Conservation (phyloP, 2,797 vertebrate genomes). For the Sebastes vulpes region DNA sequence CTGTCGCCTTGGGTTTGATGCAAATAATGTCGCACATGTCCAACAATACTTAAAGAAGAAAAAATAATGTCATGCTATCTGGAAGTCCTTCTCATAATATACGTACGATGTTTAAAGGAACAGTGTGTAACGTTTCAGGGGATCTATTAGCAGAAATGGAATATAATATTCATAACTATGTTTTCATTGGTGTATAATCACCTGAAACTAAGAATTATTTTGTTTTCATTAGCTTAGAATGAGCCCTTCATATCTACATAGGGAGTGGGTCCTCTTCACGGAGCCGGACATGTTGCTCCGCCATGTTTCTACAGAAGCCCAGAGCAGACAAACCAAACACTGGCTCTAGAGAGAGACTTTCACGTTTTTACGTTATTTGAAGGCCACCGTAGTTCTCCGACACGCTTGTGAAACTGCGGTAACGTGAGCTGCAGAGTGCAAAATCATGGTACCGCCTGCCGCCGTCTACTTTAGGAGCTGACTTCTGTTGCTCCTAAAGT, state of each 20-base stretch:
- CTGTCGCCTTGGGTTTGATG: slow-evolving; percentile 10
- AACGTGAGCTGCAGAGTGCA: too few relatives aligned
- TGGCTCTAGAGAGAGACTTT: too few relatives aligned
- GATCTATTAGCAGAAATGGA: not conserved
- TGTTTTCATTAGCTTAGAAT: not conserved
- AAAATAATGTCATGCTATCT: not conserved
- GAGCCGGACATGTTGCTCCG: too few relatives aligned
- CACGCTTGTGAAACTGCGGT: too few relatives aligned
- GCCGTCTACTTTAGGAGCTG: too few relatives aligned
- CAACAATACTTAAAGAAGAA: not conserved
- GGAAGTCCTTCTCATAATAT: not conserved
- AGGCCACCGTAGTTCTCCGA: too few relatives aligned
- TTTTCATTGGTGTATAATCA: not conserved
- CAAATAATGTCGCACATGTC: not conserved
- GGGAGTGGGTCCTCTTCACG: not conserved
- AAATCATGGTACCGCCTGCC: not conserved
- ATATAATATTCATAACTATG: not conserved
- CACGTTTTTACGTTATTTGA: too few relatives aligned
- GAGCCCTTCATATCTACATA: not conserved
- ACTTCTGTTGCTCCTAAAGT: not conserved
- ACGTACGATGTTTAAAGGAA: not conserved
- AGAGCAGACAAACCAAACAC: too few relatives aligned
- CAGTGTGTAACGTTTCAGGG: not conserved
- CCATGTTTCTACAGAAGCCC: too few relatives aligned
- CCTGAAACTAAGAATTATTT: fast-evolving